Evolutionary conservation across 2,888 invertebrate species (phyloP), one percentile per base, ranked within the genome.

Genomic region (Augiades crinisus): DNA sequence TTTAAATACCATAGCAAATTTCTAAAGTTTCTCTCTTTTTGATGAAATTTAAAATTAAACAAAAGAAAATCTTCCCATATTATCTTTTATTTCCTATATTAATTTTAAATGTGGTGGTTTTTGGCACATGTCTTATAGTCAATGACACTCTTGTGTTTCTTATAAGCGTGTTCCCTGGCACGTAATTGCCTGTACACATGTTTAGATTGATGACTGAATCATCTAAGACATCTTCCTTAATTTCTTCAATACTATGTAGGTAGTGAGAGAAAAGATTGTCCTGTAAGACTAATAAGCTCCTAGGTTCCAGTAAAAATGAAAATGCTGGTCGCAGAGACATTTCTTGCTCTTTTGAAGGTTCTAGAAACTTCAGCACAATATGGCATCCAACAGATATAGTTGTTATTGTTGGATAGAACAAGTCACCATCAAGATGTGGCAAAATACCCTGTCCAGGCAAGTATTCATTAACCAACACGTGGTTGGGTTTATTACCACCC

Each of bases 401-500:
- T 12, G 97, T 94, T 49, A 99, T 96, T 8, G 95, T 94, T 0
- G 99, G 98, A 78, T 94, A 94, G 78, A 98, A 99, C 10, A 99
- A 84, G 0, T 97, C 95, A 0, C 99, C 99, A 86, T 99, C 99
- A 16, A 95, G 93, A 86, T 99, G 99, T 1, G 99, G 96, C 95
- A 99, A 95, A 56, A 99, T 99, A 8, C 99, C 99, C 85, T 99
- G 98, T 0, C 97, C 96, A 0, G 98, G 91, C 56, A 92, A 78
- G 84, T 99, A 99, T 81, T 99, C 99, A 89, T 99, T 99, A 0
- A 99, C 93, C 24, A 99, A 87, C 1, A 98, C 94, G 89, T 99
- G 99, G 80, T 99, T 99, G 0, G 98, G 95, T 54, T 90, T 91
- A 58, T 92, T 92, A 2, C 91, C 92, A 37, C 91, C 92, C 89